These are phyloP conservation scores for Saimiri boliviensis DNA, from an alignment of 2,113 vertebrate genomes.

Conservation along the genomic window DNA sequence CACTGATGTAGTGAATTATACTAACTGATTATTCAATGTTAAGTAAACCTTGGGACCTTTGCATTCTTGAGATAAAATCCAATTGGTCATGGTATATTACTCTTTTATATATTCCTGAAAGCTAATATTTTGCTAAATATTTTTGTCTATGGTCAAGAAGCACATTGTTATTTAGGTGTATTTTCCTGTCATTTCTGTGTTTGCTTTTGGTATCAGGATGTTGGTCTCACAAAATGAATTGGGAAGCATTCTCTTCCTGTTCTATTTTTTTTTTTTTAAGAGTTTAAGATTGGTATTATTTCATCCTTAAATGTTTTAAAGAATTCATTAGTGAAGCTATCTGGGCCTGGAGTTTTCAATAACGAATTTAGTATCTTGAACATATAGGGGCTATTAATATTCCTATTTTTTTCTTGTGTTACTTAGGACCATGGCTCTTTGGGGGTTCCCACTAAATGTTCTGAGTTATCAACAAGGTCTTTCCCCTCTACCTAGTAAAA, in stretches of 20 bases:
- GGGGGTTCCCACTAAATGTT: neutral
- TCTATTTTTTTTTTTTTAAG: neutral
- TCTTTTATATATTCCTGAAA: neutral
- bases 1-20: neutral
- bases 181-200: neutral
- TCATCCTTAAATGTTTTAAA: neutral
- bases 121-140: neutral
- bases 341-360: neutral
- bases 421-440: neutral
- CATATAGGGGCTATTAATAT: neutral
- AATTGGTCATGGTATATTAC: neutral
- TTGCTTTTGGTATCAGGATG: neutral
- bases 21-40: neutral
- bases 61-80: neutral
- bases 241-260: neutral
- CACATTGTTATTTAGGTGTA: neutral
- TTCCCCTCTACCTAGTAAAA: neutral
- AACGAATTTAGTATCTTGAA: neutral
- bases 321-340: neutral
- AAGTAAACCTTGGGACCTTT: neutral
- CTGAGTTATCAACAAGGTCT: neutral
- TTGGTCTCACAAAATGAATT: neutral
- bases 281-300: neutral
- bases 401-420: neutral
- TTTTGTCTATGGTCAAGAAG: neutral